A percentile compares a stretch with the other conserved stretches of the same genome.
Evolutionary conservation across 2,113 vertebrate species (phyloP).

Genomic region (Otus sunia): DNA sequence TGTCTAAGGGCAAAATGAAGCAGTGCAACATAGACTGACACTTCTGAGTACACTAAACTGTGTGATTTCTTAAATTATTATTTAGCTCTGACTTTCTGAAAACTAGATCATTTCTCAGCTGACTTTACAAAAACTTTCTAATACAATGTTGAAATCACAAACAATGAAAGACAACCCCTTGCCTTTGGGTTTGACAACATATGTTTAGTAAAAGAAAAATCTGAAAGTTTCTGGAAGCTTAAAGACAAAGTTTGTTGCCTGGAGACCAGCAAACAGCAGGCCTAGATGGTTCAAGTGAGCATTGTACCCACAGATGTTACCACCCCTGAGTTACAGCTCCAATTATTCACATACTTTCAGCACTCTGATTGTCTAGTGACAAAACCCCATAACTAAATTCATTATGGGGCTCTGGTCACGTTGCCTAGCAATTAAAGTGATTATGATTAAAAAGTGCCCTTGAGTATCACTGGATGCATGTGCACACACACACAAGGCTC

Average conservation of each 20-base stretch:
- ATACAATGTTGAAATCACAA: not conserved
- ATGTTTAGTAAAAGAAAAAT: not conserved
- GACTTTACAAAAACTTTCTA: not conserved
- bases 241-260: not conserved
- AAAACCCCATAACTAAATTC: conserved; percentile 16
- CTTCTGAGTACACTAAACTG: not conserved
- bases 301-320: not conserved
- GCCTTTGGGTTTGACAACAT: not conserved
- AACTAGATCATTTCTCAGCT: not conserved
- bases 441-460: not conserved
- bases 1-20: not conserved
- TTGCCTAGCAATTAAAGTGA: not conserved
- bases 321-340: fast-evolving
- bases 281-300: not conserved
- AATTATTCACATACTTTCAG: not conserved
- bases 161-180: not conserved
- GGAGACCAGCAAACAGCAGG: not conserved
- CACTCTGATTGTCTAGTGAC: not conserved
- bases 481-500: not conserved
- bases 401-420: not conserved
- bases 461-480: not conserved
- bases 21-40: not conserved
- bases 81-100: not conserved
- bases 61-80: not conserved
- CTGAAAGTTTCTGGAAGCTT: not conserved